phyloP scores from a whole-genome alignment of 2,797 vertebrate genomes.

The Sebastes nivosus region DNA sequence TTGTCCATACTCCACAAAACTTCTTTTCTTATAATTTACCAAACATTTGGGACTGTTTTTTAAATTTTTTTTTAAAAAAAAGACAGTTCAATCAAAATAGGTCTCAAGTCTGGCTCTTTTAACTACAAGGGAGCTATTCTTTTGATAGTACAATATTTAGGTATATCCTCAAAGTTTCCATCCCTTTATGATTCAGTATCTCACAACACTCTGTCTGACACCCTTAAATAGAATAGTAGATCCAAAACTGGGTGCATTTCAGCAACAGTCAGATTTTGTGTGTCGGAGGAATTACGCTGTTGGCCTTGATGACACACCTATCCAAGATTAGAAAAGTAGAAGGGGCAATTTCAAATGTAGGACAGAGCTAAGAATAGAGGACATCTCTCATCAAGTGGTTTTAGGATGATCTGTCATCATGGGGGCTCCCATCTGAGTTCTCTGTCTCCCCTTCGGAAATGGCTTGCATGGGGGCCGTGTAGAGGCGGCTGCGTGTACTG shows the following conservation, averaged over 20 bases:
- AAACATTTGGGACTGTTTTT: conserved; percentile 52
- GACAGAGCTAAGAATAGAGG: conserved; percentile 41
- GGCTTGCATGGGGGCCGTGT: conserved; percentile 98
- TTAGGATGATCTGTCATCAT: conserved; percentile 96
- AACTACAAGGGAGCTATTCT: conserved; percentile 42
- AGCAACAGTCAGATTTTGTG: conserved; percentile 53
- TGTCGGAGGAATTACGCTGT: conserved; percentile 33
- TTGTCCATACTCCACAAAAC: conserved; percentile 52
- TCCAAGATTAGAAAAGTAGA: conserved; percentile 55
- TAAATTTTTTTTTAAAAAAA: conserved; percentile 39
- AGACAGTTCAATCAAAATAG: conserved; percentile 73
- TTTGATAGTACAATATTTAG: conserved; percentile 61
- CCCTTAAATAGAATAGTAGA: conserved; percentile 32
- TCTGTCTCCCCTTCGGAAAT: conserved; percentile 98
- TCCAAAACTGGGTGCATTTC: conserved; percentile 49
- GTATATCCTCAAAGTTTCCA: conserved; percentile 43
- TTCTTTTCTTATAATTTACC: conserved; percentile 57
- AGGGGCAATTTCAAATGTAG: conserved; percentile 47
- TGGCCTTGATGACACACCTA: conserved; percentile 31
- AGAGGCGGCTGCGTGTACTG: conserved; percentile 95
- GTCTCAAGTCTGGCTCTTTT: conserved; percentile 55
- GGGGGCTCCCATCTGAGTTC: conserved; percentile 97
- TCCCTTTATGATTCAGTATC: conserved; percentile 42
- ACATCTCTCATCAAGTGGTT: conserved; percentile 63
- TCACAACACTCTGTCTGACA: conserved; percentile 49